Conservation (phyloP, 2,888 invertebrate species). For the Drosophila fungiperda region DNA sequence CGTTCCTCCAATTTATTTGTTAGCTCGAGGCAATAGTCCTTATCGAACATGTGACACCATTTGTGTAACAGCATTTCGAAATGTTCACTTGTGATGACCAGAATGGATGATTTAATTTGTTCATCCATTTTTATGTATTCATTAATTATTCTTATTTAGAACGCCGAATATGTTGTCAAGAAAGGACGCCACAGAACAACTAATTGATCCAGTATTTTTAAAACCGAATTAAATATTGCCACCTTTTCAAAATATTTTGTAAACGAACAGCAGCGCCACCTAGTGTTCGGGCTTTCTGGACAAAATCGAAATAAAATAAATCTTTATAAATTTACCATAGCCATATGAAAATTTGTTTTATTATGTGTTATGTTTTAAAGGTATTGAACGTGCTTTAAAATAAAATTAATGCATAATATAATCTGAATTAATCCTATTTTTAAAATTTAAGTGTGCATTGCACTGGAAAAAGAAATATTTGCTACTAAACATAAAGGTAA, state of each 20-base stretch:
- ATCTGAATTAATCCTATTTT: not conserved
- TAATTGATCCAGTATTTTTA: not conserved
- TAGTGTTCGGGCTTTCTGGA: not conserved
- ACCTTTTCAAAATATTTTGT: not conserved
- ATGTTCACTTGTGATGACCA: slow-evolving; percentile 69
- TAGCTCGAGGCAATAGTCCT: slow-evolving; percentile 72
- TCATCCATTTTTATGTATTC: slow-evolving; percentile 25
- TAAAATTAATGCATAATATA: not conserved
- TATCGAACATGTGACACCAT: slow-evolving; percentile 81
- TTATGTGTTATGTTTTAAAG: not conserved
- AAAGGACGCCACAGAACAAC: not conserved
- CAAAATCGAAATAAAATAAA: slow-evolving; percentile 54
- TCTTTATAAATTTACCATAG: slow-evolving; percentile 33
- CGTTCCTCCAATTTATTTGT: slow-evolving; percentile 78
- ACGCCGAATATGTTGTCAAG: not conserved
- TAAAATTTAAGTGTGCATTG: not conserved
- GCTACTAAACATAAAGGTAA: not conserved
- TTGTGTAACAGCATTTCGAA: slow-evolving; percentile 69
- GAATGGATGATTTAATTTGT: slow-evolving; percentile 57
- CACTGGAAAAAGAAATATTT: not conserved
- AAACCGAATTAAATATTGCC: not conserved
- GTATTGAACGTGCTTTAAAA: not conserved
- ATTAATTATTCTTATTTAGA: not conserved
- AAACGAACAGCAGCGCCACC: not conserved
- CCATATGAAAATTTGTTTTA: not conserved